Percentiles rank a stretch among this genome's conserved stretches.
phyloP scores from a whole-genome alignment of 2,888 invertebrate species.

The Stenurella melanura region DNA sequence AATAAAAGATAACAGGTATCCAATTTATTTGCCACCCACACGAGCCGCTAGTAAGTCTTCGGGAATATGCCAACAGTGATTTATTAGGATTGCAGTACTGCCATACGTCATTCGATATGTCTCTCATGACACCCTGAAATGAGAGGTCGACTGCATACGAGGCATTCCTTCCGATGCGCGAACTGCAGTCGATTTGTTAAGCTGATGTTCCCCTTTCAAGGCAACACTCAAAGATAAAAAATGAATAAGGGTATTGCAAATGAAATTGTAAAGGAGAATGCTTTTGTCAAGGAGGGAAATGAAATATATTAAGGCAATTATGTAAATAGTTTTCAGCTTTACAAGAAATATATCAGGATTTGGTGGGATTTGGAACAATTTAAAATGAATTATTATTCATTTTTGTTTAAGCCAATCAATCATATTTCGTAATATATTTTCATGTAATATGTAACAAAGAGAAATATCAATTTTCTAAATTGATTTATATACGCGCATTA shows the following conservation, averaged over 20 bases:
- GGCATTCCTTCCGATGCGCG: conserved; percentile 35
- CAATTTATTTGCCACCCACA: not conserved
- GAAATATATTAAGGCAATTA: not conserved
- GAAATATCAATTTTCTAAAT: too few relatives aligned
- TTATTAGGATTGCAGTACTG: conserved; percentile 40
- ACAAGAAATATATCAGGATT: not conserved
- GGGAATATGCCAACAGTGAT: conserved; percentile 39
- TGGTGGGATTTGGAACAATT: not conserved
- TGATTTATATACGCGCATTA: too few relatives aligned
- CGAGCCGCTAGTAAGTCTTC: conserved; percentile 17
- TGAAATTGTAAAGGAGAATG: conserved; percentile 15
- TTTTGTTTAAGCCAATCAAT: too few relatives aligned
- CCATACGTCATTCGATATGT: conserved; percentile 43
- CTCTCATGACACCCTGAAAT: conserved; percentile 39
- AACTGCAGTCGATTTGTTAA: conserved; percentile 42
- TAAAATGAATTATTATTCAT: too few relatives aligned
- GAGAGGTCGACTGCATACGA: conserved; percentile 36
- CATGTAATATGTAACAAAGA: too few relatives aligned
- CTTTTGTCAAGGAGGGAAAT: conserved; percentile 20
- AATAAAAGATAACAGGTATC: not conserved
- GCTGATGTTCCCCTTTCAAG: conserved; percentile 25
- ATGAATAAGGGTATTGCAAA: conserved; percentile 23
- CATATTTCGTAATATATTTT: too few relatives aligned
- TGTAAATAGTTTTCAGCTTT: not conserved
- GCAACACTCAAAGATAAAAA: conserved; percentile 19